Evolutionary conservation across 2,888 invertebrate genomes (phyloP), one percentile per base, ranked within the genome.

Genomic region (Nudaria mundana): DNA sequence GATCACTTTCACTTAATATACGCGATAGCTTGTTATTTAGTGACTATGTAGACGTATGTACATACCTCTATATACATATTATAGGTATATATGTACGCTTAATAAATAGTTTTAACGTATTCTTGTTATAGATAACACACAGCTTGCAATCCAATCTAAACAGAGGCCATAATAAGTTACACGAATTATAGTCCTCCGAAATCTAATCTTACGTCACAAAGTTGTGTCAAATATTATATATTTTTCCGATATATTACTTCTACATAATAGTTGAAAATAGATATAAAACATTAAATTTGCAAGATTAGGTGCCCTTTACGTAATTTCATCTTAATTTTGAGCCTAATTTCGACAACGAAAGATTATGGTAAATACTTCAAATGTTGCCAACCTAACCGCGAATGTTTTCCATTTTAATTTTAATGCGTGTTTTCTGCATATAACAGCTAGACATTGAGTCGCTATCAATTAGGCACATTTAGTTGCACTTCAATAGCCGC

Each of bases 1-100:
- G 51, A 66, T 63, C 61, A 68, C 48, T 51, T 52, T 63, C 66
- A 68, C 63, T 33, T 73, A 72, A 62, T 77, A 67, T 76, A 76
- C 72, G 73, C 78, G 70, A 63, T 75, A 69, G 75, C 81, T 85
- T 85, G 86, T 86, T 87, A 86, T 86, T 82, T 86, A 86, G 83
- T 85, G 71, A 74, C 79, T 83, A 83, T 63, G 60, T 58, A 56
- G 66, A 40, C 72, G 70, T 83, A 73, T 79, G 71, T 81, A 73
- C 52, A 67, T 74, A 76, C 71, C 59, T 49, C 38, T 67, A 71
- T 75, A 74, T 73, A 73, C 73, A 69, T 76, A 66, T 70, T 71
- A 68, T 70, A 68, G 68, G 60, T 71, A 56, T 72, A n/a, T n/a
- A 73, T 62, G 59, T 62, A 63, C 56, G 56, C 59, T 58, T 58